A percentile compares a stretch with the other conserved stretches of the same genome.
phyloP scores from a whole-genome alignment of 2,113 vertebrate species.

The Epinephelus cyanopodus region DNA sequence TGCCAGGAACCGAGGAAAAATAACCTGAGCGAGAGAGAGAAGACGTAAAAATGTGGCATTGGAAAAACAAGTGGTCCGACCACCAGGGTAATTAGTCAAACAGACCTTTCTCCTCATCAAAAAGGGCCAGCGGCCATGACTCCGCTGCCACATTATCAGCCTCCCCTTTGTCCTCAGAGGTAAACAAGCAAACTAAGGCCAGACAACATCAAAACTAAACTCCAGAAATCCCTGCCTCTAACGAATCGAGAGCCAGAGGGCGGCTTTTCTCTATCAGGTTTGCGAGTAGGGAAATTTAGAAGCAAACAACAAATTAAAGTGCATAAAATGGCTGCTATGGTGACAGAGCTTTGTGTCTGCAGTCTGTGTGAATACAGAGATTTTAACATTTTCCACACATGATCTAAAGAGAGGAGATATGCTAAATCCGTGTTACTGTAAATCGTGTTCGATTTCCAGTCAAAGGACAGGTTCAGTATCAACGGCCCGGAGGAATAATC shows the following conservation, averaged over 20 bases:
- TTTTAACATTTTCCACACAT: constrained; percentile 19
- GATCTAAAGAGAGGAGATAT: constrained; percentile 38
- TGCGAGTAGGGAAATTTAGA: constrained; percentile 18
- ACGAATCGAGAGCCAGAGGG: constrained; percentile 66
- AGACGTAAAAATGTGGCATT: constrained; percentile 53
- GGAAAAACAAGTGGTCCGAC: constrained; percentile 66
- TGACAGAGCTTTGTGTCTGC: constrained; percentile 27
- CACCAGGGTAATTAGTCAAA: constrained; percentile 81
- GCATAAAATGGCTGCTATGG: constrained; percentile 45
- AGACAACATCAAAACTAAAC: constrained; percentile 73
- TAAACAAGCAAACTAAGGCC: constrained; percentile 73
- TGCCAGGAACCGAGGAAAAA: constrained; percentile 50
- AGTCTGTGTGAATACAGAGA: constrained; percentile 18
- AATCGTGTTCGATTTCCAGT: constrained; percentile 38
- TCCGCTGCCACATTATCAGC: constrained; percentile 73
- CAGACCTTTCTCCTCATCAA: constrained; percentile 76
- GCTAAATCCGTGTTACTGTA: constrained; percentile 44
- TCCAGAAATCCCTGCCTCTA: constrained; percentile 65
- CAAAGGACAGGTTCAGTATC: constrained; percentile 49
- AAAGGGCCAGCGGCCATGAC: constrained; percentile 72
- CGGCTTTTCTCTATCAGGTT: constrained; percentile 57
- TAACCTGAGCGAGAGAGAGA: constrained; percentile 38
- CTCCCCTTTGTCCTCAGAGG: constrained; percentile 73
- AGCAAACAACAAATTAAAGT: constrained; percentile 56
- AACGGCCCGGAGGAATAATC: constrained; percentile 37